Conservation (phyloP, 2,113 vertebrate species). For the Leptobrachium leishanense region DNA sequence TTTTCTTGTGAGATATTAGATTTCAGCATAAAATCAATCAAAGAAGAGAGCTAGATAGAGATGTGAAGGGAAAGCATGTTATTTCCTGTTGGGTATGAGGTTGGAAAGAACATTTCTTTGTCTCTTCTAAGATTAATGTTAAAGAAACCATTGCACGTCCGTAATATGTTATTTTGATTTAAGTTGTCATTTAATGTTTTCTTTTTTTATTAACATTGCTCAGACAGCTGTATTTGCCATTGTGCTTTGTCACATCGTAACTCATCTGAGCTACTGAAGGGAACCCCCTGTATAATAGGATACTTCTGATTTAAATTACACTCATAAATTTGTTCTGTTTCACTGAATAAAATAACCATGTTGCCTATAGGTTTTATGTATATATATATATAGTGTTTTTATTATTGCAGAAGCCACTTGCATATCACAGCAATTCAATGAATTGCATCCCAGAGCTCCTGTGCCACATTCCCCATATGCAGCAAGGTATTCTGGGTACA, state of each 20-base stretch:
- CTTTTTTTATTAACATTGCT: constrained; percentile 58
- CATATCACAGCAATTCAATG: no score
- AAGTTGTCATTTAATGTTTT: constrained; percentile 56
- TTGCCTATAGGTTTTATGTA: constrained; percentile 59
- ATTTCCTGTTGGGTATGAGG: constrained; percentile 20
- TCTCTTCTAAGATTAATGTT: constrained; percentile 32
- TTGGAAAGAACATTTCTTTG: constrained; percentile 3
- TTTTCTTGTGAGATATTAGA: no score
- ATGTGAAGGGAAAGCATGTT: constrained; percentile 1
- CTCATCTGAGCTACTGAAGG: constrained; percentile 76
- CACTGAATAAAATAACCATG: constrained; percentile 75
- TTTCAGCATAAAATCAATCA: no score
- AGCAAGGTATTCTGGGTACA: no score
- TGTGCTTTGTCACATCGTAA: constrained; percentile 82
- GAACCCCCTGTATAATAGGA: constrained; percentile 67
- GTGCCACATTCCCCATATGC: no score
- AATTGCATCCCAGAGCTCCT: no score
- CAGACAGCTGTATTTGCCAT: constrained; percentile 75
- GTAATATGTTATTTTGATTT: constrained; percentile 52
- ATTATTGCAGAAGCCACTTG: no score
- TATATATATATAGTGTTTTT: no score
- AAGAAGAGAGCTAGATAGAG: background rate
- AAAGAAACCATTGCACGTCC: constrained; percentile 31
- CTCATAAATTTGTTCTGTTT: constrained; percentile 85
- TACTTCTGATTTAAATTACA: constrained; percentile 77